Base-by-base conservation (phyloP, 2,113 vertebrate species). In the Triplophysa dalaica region DNA sequence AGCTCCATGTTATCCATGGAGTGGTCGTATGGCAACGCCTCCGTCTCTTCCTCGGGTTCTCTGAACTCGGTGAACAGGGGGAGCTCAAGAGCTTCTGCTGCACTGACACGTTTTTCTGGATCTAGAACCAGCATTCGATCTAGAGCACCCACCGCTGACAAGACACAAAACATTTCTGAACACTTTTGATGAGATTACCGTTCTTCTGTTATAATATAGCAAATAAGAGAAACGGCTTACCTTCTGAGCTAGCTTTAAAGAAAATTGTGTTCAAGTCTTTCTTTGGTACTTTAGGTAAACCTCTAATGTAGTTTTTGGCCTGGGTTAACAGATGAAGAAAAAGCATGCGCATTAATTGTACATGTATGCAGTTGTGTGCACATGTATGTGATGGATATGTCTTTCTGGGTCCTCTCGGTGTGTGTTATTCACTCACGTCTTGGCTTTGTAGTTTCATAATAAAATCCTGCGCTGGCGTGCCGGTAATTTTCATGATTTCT, bases 401-500 rank as follows among this genome's bases (percentile, higher is more conserved):
- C 43, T 38, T 41, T 66, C 4, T 9, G 17, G 22, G 60, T 21
- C 63, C 12, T 68, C 1, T 78, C 11, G 2, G 11, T 10, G 26
- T 70, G 8, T 38, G n/a, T 61, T 14, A 62, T 54, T 29, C 24
- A 94, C 96, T 94, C 84, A 98, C 98, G 10, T 98, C 97, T 12
- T 94, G 94, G 62, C 96, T 98, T 69, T 95, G 93, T 19, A 99
- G 91, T 86, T 97, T 95, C 84, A 94, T 90, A 74, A 97, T 91
- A 80, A 99, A 98, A 66, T 98, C 97, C 9, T 92, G 93, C 4
- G 94, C 88, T 10, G 98, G 98, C 0, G 97, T 99, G 84, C 98
- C 98, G 0, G 95, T 97, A 87, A 97, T 85, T 89, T 99, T 99
- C 97, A 98, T 96, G 89, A 98, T 99, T 92, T 99, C 96, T 74